Evolutionary conservation across 2,113 vertebrate genomes (phyloP).

Genomic region (Oostethus manadensis): DNA sequence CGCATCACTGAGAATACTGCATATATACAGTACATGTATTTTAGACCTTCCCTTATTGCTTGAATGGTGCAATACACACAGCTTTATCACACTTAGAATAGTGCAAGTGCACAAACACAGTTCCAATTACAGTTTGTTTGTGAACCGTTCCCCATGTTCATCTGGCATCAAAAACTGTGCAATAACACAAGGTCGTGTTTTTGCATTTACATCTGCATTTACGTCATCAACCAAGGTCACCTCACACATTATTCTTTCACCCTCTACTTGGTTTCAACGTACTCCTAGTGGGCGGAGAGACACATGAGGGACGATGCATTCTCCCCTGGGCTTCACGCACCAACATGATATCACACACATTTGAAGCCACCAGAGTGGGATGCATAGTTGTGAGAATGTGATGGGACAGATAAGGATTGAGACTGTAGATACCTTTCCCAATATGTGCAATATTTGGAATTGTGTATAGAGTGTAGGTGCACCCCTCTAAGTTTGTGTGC

Average conservation of each 20-base stretch:
- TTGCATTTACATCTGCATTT: constrained; percentile 13
- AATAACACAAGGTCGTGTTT: constrained; percentile 4
- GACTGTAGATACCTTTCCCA: constrained; percentile 30
- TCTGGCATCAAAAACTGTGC: constrained; percentile 11
- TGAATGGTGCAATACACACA: neutral
- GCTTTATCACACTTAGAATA: constrained; percentile 1
- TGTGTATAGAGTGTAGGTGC: constrained; percentile 16
- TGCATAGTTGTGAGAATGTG: constrained; percentile 57
- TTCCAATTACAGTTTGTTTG: neutral
- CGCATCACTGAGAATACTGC: constrained; percentile 2
- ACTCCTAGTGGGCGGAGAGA: constrained; percentile 51
- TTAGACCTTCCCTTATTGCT: neutral
- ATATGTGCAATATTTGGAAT: neutral
- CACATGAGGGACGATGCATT: constrained; percentile 44
- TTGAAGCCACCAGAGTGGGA: constrained; percentile 50
- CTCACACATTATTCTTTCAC: constrained; percentile 55
- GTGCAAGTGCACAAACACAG: too few species aligned
- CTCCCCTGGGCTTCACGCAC: constrained; percentile 44
- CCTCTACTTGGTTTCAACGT: constrained; percentile 50
- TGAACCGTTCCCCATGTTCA: constrained; percentile 2
- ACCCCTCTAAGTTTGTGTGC: constrained; percentile 30
- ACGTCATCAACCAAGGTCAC: constrained; percentile 63
- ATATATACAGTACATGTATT: neutral
- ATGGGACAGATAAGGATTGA: constrained; percentile 49
- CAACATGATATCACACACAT: constrained; percentile 20